phyloP scores from a whole-genome alignment of 2,888 invertebrate genomes.

The Cartodere bifasciata region DNA sequence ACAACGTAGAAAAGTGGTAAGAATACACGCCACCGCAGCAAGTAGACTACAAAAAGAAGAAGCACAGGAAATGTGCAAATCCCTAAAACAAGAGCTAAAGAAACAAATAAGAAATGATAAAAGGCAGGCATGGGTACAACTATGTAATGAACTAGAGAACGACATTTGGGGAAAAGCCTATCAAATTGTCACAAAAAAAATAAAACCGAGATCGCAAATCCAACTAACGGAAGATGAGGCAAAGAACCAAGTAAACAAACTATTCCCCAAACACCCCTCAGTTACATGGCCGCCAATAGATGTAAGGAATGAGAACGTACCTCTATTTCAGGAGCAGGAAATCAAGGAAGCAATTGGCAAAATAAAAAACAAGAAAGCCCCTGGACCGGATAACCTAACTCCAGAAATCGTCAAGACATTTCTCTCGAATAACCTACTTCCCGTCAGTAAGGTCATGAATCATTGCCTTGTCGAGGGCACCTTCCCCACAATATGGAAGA shows the following conservation, averaged over 20 bases:
- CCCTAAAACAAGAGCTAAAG: slow-evolving; percentile 3
- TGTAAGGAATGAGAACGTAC: background rate
- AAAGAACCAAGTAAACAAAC: slow-evolving; percentile 1
- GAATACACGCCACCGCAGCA: slow-evolving; percentile 1
- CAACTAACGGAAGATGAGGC: background rate
- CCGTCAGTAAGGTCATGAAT: slow-evolving; percentile 6
- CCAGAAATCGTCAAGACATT: slow-evolving; percentile 13
- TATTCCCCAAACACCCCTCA: background rate
- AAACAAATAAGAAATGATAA: background rate
- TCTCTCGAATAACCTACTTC: slow-evolving; percentile 1
- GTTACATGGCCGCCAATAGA: background rate
- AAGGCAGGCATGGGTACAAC: slow-evolving; percentile 1
- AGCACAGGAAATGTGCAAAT: slow-evolving; percentile 1
- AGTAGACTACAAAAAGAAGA: background rate
- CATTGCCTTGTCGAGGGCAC: slow-evolving; percentile 5
- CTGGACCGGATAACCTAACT: slow-evolving; percentile 15
- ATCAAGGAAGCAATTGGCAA: slow-evolving; percentile 7
- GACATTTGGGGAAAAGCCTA: slow-evolving; percentile 8
- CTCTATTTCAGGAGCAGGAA: slow-evolving; percentile 10
- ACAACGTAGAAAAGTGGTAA: slow-evolving; percentile 2
- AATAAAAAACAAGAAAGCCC: slow-evolving; percentile 12
- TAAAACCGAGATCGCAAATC: background rate
- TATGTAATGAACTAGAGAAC: slow-evolving; percentile 2
- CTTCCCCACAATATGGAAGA: slow-evolving; percentile 14
- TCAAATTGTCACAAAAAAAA: slow-evolving; percentile 5